A percentile compares a stretch with the other conserved stretches of the same genome.
These are phyloP conservation scores for Drosophila lini DNA, from an alignment of 1,140 invertebrate genomes.

Conservation along the genomic window DNA sequence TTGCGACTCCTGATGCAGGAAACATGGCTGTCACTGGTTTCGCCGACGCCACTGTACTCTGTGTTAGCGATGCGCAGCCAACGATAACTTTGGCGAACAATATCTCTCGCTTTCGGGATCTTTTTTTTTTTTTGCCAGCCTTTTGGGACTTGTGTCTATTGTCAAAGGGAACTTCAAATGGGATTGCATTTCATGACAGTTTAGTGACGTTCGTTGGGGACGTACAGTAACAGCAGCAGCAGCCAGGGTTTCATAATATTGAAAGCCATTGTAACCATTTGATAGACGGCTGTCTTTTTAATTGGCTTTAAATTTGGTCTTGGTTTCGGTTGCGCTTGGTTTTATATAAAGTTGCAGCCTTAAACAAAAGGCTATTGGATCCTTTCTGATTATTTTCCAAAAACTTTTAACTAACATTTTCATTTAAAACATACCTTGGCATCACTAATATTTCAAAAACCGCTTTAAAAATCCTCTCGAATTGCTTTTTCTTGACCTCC, in stretches of 20 bases:
- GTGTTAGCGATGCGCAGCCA: slow-evolving; percentile 58
- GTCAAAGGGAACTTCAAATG: slow-evolving; percentile 27
- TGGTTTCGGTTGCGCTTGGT: background rate
- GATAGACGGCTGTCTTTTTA: background rate
- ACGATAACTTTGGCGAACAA: slow-evolving; percentile 57
- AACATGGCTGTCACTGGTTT: slow-evolving; percentile 41
- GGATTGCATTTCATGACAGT: slow-evolving; percentile 39
- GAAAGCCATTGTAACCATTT: background rate
- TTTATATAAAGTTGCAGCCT: no score
- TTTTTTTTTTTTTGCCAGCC: slow-evolving; percentile 4
- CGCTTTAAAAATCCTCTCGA: background rate
- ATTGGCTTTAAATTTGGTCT: background rate
- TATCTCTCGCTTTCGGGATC: slow-evolving; percentile 3
- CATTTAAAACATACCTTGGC: background rate
- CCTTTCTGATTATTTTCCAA: background rate
- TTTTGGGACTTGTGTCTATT: slow-evolving; percentile 20
- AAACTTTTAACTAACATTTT: background rate
- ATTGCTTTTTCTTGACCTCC: slow-evolving; percentile 2
- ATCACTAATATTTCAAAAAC: slow-evolving; percentile 2
- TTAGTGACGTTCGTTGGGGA: slow-evolving; percentile 7
- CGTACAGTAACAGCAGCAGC: background rate
- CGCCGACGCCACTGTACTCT: slow-evolving; percentile 32
- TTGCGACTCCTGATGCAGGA: slow-evolving; percentile 70
- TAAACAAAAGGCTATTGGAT: no score
- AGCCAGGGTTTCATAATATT: slow-evolving; percentile 1